These are phyloP conservation scores for Donacobius atricapilla DNA, from an alignment of 2,113 vertebrate species.

Conservation along the genomic window DNA sequence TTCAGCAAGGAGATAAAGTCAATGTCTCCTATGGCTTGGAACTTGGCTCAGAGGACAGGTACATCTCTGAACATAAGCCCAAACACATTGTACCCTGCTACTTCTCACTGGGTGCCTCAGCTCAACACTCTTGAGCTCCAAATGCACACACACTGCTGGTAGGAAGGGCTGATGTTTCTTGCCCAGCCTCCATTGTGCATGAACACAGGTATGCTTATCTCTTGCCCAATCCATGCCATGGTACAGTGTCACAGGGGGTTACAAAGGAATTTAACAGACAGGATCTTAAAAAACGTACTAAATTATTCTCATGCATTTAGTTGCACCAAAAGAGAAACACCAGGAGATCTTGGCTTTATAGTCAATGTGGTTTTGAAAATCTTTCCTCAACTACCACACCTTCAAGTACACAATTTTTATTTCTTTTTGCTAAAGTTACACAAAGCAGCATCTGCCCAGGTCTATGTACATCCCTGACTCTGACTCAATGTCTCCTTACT, in stretches of 20 bases:
- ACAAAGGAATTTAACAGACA: neutral
- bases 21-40: rapidly evolving
- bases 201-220: neutral
- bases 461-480: neutral
- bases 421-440: neutral
- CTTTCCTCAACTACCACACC: neutral
- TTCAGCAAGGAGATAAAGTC: neutral
- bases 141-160: neutral
- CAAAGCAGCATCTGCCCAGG: neutral
- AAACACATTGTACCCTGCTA: rapidly evolving
- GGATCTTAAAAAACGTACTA: neutral
- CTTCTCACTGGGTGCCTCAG: neutral
- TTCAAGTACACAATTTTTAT: neutral
- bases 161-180: neutral
- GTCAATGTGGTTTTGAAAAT: neutral
- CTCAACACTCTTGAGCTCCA: neutral
- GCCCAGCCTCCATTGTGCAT: rapidly evolving
- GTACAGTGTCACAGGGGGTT: neutral
- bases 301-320: neutral
- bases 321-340: neutral
- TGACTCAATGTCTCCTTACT: neutral
- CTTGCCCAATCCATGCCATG: neutral
- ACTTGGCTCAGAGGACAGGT: neutral
- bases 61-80: neutral
- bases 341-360: neutral